phyloP scores from a whole-genome alignment of 2,888 invertebrate genomes.

The Dinocampus coccinellae region DNA sequence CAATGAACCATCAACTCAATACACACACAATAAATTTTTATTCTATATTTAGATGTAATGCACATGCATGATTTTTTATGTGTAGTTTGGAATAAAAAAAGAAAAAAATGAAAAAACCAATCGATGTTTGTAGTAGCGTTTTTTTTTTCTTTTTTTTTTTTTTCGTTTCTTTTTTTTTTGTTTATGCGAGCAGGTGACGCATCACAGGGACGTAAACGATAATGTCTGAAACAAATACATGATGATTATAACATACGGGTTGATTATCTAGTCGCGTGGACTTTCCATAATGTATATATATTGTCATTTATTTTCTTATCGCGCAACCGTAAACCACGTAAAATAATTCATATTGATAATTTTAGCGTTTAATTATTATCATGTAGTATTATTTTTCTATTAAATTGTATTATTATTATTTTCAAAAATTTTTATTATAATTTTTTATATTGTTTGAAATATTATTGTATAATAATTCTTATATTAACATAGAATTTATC shows the following conservation, averaged over 20 bases:
- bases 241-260: slow-evolving; percentile 68
- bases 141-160: background rate
- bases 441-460: too few species aligned
- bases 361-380: too few species aligned
- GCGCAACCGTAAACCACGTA: background rate
- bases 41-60: too few species aligned
- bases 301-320: slow-evolving; percentile 46
- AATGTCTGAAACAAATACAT: slow-evolving; percentile 67
- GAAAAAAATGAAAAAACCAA: background rate
- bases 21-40: too few species aligned
- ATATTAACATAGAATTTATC: too few species aligned
- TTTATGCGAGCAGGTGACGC: slow-evolving; percentile 53
- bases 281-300: slow-evolving; percentile 65
- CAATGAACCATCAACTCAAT: too few species aligned
- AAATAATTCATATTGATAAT: background rate
- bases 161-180: background rate
- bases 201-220: slow-evolving; percentile 50
- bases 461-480: too few species aligned
- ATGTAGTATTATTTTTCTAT: too few species aligned
- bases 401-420: too few species aligned
- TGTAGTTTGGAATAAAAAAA: background rate
- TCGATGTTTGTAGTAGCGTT: background rate
- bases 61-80: too few species aligned
- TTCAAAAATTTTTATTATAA: too few species aligned
- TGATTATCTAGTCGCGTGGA: slow-evolving; percentile 63